phyloP scores from a whole-genome alignment of 2,888 invertebrate species.

The Agrochola lota region DNA sequence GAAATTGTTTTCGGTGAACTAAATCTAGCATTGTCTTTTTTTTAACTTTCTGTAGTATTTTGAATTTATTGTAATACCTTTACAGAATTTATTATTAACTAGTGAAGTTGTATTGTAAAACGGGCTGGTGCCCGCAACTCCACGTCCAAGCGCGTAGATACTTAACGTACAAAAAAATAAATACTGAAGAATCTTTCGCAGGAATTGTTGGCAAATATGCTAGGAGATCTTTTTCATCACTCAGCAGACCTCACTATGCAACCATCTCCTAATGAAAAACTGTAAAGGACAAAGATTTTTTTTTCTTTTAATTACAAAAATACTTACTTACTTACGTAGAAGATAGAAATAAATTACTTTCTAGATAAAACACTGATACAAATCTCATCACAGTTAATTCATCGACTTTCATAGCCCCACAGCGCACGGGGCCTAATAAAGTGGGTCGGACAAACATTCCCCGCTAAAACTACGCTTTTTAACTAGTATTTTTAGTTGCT shows the following conservation, averaged over 20 bases:
- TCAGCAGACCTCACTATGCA: neutral
- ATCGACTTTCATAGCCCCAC: slow-evolving; percentile 71
- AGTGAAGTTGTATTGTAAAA: no score
- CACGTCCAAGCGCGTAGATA: no score
- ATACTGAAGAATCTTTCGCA: no score
- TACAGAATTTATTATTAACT: no score
- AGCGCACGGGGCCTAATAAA: slow-evolving; percentile 82
- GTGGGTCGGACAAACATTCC: slow-evolving; percentile 87
- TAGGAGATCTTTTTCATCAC: neutral
- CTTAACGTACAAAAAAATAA: no score
- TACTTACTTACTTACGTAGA: no score
- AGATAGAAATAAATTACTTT: neutral
- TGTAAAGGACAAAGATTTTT: neutral
- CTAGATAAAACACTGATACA: neutral
- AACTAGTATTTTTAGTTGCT: slow-evolving; percentile 86
- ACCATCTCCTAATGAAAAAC: neutral
- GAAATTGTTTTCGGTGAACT: no score
- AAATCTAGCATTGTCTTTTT: no score
- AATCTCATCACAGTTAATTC: slow-evolving; percentile 34
- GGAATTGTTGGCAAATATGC: neutral
- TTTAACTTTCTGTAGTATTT: no score
- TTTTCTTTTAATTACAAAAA: no score
- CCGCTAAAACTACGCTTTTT: slow-evolving; percentile 86
- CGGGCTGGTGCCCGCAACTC: no score
- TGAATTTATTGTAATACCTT: no score